Evolutionary conservation across 2,888 invertebrate species (phyloP).

Genomic region (Formica aserva): DNA sequence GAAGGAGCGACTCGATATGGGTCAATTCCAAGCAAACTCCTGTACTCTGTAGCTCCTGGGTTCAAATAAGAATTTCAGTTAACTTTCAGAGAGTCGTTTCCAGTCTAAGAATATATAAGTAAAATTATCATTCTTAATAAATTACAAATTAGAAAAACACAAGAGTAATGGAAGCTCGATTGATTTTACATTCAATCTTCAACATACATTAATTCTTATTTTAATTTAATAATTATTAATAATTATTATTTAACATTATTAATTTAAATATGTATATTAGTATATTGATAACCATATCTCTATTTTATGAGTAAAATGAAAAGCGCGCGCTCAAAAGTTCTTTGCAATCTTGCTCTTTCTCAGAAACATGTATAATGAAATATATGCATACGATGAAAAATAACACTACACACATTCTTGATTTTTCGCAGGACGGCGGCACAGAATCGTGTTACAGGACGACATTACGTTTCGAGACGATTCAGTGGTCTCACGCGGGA

Average conservation of each 20-base stretch:
- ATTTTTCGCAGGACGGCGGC: slow-evolving; percentile 87
- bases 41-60: background rate
- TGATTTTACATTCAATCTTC: background rate
- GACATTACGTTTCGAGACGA: slow-evolving; percentile 87
- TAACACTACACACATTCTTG: slow-evolving; percentile 1
- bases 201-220: background rate
- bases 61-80: slow-evolving; percentile 24
- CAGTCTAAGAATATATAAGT: background rate
- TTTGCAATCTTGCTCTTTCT: background rate
- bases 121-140: background rate
- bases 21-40: slow-evolving; percentile 12
- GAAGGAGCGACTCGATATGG: slow-evolving; percentile 13
- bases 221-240: too few species aligned
- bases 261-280: background rate
- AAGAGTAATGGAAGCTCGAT: background rate
- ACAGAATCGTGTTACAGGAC: slow-evolving; percentile 88
- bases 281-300: too few species aligned
- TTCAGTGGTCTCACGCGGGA: slow-evolving; percentile 88
- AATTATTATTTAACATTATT: background rate
- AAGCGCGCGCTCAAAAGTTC: background rate
- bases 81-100: background rate
- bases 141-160: background rate
- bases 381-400: slow-evolving; percentile 29
- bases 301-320: background rate
- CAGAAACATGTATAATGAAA: background rate